These are phyloP conservation scores for Mus minutoides DNA, from an alignment of 2,797 vertebrate species.

Conservation along the genomic window DNA sequence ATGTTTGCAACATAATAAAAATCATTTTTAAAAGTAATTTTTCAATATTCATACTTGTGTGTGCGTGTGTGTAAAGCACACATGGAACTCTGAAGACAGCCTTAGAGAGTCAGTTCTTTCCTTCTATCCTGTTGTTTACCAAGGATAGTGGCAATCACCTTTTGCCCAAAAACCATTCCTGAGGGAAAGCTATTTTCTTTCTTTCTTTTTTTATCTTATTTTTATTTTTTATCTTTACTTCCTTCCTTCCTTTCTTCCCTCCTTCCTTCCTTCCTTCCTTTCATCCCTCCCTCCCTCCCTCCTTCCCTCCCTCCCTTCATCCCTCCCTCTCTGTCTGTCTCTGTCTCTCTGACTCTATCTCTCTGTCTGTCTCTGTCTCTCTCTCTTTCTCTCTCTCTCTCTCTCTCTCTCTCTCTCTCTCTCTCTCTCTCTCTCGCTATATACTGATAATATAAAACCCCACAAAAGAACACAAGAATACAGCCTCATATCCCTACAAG, in stretches of 20 bases:
- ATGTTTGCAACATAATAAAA: slow-evolving; percentile 7
- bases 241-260: too few species aligned
- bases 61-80: background rate
- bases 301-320: too few species aligned
- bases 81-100: background rate
- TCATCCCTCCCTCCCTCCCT: too few species aligned
- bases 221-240: too few species aligned
- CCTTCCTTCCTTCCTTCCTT: too few species aligned
- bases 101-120: background rate
- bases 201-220: too few species aligned
- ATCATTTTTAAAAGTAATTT: background rate
- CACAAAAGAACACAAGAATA: background rate
- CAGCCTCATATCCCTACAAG: background rate
- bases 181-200: background rate
- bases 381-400: fast-evolving
- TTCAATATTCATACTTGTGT: background rate
- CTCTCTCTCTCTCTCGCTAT: background rate
- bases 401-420: too few species aligned
- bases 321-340: too few species aligned
- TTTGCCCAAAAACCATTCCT: background rate
- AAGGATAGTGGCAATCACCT: background rate
- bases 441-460: background rate
- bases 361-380: too few species aligned
- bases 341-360: fast-evolving
- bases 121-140: background rate